phyloP scores from a whole-genome alignment of 2,888 invertebrate genomes.

The Drosophila monieri region DNA sequence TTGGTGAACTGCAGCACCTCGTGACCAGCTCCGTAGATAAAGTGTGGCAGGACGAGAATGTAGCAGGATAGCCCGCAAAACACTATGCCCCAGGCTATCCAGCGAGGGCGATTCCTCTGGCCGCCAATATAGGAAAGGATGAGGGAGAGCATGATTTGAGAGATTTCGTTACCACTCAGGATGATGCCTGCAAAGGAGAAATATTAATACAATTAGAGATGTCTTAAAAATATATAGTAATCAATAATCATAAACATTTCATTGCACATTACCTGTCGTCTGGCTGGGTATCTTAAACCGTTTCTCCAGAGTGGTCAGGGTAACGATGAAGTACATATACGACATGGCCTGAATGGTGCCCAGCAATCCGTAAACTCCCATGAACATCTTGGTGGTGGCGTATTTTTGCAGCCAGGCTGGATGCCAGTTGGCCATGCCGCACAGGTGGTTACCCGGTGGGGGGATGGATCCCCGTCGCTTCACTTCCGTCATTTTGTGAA shows the following conservation, averaged over 20 bases:
- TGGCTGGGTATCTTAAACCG: constrained; percentile 88
- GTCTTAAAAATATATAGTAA: not conserved
- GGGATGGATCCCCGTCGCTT: constrained; percentile 40
- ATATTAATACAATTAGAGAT: too few relatives aligned
- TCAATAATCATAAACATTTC: not conserved
- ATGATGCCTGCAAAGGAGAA: constrained; percentile 85
- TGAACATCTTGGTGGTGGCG: constrained; percentile 86
- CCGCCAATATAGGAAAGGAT: constrained; percentile 88
- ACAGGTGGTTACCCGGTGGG: constrained; percentile 78
- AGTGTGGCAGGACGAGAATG: constrained; percentile 86
- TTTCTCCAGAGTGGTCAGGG: constrained; percentile 88
- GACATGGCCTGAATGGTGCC: constrained; percentile 88
- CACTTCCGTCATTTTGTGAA: constrained; percentile 56
- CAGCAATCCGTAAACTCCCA: constrained; percentile 87
- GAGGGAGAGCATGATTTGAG: constrained; percentile 87
- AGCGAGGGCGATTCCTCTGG: constrained; percentile 87
- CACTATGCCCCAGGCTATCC: constrained; percentile 88
- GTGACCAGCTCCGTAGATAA: constrained; percentile 87
- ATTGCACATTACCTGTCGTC: constrained; percentile 85
- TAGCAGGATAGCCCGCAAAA: constrained; percentile 87
- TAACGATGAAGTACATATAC: constrained; percentile 87
- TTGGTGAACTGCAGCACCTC: constrained; percentile 82
- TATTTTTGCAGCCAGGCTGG: constrained; percentile 86
- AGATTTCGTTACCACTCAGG: constrained; percentile 88
- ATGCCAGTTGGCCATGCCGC: constrained; percentile 86